Evolutionary conservation across 2,888 invertebrate genomes (phyloP).

Genomic region (Philhelius pedissequus): DNA sequence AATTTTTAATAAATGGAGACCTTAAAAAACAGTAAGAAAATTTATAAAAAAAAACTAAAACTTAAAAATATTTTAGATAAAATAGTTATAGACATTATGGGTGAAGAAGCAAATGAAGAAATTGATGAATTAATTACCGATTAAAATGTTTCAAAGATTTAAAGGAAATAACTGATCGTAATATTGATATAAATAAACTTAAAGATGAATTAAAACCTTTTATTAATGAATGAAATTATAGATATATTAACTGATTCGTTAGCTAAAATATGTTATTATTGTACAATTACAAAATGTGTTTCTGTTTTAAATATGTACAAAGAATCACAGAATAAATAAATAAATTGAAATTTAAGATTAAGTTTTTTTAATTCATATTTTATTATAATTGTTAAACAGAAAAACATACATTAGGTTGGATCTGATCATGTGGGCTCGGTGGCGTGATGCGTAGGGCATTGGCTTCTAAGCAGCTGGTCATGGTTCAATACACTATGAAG

Average conservation of each 20-base stretch:
- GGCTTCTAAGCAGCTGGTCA: too few relatives aligned
- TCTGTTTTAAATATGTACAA: not conserved
- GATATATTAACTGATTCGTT: conserved; percentile 4
- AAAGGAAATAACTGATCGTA: conserved; percentile 1
- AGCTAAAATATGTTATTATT: not conserved
- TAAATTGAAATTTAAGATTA: not conserved
- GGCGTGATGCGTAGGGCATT: too few relatives aligned
- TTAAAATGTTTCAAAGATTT: not conserved
- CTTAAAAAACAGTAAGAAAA: not conserved
- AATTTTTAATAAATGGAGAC: too few relatives aligned
- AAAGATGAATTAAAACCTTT: conserved; percentile 3
- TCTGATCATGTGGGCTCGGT: too few relatives aligned
- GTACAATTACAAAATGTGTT: not conserved
- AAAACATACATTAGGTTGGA: not conserved
- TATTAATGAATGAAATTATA: conserved; percentile 8
- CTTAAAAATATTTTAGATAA: conserved; percentile 8
- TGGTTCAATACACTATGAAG: too few relatives aligned
- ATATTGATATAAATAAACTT: conserved; percentile 15
- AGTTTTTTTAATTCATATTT: not conserved
- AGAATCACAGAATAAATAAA: not conserved
- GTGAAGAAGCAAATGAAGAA: conserved; percentile 17
- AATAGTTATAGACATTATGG: conserved; percentile 6
- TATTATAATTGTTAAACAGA: too few relatives aligned
- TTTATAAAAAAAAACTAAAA: not conserved
- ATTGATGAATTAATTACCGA: not conserved